These are phyloP conservation scores for Stichodactyla helianthus DNA, from an alignment of 64 coral and sea anemone species.

Conservation along the genomic window DNA sequence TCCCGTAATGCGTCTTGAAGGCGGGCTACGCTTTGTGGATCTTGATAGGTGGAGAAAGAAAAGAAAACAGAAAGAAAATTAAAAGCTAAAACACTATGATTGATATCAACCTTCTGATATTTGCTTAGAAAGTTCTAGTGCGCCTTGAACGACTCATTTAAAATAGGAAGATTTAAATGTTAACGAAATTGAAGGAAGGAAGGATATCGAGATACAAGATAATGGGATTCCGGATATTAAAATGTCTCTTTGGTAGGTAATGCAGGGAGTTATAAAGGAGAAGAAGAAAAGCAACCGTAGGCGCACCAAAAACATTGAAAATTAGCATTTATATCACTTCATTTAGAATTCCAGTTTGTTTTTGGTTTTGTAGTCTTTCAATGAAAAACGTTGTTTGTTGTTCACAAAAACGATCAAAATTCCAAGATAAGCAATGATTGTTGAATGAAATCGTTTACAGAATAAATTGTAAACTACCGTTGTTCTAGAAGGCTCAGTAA, in stretches of 20 bases:
- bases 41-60: neutral
- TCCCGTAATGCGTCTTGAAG: slow-evolving; percentile 81
- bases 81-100: neutral
- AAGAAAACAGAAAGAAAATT: neutral
- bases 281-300: neutral
- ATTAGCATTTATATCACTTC: neutral
- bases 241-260: neutral
- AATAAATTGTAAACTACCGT: no score
- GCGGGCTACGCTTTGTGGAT: slow-evolving; percentile 48
- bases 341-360: neutral
- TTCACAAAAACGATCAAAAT: no score
- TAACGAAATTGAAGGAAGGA: neutral
- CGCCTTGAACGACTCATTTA: neutral
- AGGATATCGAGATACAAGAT: neutral
- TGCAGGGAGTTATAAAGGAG: neutral
- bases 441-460: no score
- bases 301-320: neutral
- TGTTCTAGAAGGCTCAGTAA: no score
- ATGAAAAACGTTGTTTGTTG: no score
- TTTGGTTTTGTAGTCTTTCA: no score
- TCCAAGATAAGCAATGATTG: no score
- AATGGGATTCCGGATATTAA: neutral
- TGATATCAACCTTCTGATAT: neutral
- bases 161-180: neutral
- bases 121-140: neutral